Evolutionary conservation across 2,797 vertebrate species (phyloP).

Genomic region (Coendou prehensilis): DNA sequence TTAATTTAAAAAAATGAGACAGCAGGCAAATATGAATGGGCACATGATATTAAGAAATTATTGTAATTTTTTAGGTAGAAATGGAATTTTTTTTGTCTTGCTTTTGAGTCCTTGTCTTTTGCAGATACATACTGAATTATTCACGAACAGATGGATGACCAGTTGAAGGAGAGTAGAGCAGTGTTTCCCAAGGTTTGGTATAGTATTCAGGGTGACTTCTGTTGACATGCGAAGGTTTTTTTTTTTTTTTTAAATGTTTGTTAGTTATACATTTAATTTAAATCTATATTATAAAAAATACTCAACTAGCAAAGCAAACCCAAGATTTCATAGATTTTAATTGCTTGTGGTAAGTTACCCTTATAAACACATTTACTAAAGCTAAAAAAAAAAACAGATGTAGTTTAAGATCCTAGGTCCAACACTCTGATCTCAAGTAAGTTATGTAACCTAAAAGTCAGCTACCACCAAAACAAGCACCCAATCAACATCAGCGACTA

Average conservation of each 20-base stretch:
- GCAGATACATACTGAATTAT: background rate
- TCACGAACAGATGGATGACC: background rate
- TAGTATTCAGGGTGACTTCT: background rate
- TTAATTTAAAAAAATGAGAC: constrained; percentile 19
- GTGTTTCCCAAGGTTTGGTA: background rate
- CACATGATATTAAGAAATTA: background rate
- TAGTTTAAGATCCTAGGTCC: background rate
- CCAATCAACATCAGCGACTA: background rate
- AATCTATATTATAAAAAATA: constrained; percentile 7
- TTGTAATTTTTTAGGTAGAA: background rate
- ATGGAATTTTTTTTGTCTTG: background rate
- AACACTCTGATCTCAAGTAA: background rate
- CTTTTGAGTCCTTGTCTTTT: constrained; percentile 35
- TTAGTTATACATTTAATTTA: constrained; percentile 12
- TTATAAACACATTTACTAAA: background rate
- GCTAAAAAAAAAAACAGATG: background rate
- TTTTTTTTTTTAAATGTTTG: background rate
- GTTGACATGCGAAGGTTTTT: background rate
- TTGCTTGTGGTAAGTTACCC: background rate
- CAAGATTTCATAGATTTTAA: constrained; percentile 54
- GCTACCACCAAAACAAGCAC: background rate
- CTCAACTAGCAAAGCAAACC: background rate
- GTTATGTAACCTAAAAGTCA: background rate
- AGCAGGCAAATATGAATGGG: constrained; percentile 9
- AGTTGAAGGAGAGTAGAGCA: background rate